phyloP scores from a whole-genome alignment of 2,797 vertebrate genomes.

The Nannoperca obscura region DNA sequence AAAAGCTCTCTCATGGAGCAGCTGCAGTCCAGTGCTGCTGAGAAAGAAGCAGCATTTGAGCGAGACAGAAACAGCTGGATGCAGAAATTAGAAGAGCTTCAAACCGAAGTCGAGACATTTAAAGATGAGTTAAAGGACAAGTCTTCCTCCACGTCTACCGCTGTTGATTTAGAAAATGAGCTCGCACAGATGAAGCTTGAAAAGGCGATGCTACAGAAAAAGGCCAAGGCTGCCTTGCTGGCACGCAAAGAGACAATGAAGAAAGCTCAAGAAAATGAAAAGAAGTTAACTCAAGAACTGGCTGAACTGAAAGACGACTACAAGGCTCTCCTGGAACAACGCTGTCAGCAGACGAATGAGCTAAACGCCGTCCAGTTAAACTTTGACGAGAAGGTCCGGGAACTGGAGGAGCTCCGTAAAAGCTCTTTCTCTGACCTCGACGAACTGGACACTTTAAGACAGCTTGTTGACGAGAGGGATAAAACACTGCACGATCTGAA shows the following conservation, averaged over 20 bases:
- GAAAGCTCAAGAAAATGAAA: conserved; percentile 81
- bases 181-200: conserved; percentile 77
- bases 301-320: conserved; percentile 79
- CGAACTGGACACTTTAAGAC: conserved; percentile 68
- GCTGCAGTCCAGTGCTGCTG: conserved; percentile 72
- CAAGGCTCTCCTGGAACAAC: conserved; percentile 76
- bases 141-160: conserved; percentile 24
- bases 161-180: conserved; percentile 63
- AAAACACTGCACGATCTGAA: conserved; percentile 66
- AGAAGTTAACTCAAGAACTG: conserved; percentile 75
- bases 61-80: conserved; percentile 74
- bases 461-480: conserved; percentile 68
- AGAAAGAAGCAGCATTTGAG: conserved; percentile 71
- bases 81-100: conserved; percentile 78
- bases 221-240: conserved; percentile 84
- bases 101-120: conserved; percentile 69
- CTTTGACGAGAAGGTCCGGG: conserved; percentile 75
- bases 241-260: conserved; percentile 81
- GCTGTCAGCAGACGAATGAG: conserved; percentile 77
- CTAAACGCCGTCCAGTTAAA: conserved; percentile 74
- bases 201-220: conserved; percentile 85
- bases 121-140: conserved; percentile 57
- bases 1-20: conserved; percentile 76
- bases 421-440: conserved; percentile 63
- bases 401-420: conserved; percentile 69